phyloP scores from a whole-genome alignment of 2,113 vertebrate species.

The Thymallus thymallus region DNA sequence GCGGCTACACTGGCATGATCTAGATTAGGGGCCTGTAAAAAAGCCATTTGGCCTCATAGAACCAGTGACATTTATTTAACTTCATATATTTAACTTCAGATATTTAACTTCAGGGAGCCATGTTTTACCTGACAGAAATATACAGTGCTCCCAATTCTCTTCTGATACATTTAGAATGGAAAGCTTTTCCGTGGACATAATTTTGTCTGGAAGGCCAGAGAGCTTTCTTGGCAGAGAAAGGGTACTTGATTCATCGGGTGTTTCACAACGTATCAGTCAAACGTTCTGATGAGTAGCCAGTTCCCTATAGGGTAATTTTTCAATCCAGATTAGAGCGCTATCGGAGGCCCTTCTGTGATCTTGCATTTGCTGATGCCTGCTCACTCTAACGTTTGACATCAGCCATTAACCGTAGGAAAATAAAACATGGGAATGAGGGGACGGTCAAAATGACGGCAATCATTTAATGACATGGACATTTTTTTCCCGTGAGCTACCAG shows the following conservation, averaged over 20 bases:
- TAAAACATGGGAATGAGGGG: conserved; percentile 66
- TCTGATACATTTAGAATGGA: conserved; percentile 92
- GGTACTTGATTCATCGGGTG: conserved; percentile 93
- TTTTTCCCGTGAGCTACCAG: background rate
- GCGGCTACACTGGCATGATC: background rate
- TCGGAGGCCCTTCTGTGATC: conserved; percentile 83
- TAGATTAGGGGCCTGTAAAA: conserved; percentile 66
- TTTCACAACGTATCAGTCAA: conserved; percentile 93
- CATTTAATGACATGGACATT: background rate
- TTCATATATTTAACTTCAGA: conserved; percentile 76
- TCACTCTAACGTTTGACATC: conserved; percentile 82
- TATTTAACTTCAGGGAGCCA: conserved; percentile 71
- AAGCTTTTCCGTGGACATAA: conserved; percentile 87
- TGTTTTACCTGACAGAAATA: conserved; percentile 79
- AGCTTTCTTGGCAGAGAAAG: conserved; percentile 92
- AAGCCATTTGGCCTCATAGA: conserved; percentile 78
- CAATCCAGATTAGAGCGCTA: conserved; percentile 88
- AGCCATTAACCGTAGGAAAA: conserved; percentile 85
- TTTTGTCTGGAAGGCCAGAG: conserved; percentile 87
- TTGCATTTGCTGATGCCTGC: conserved; percentile 79
- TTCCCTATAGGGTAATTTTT: conserved; percentile 85
- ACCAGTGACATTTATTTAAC: conserved; percentile 83
- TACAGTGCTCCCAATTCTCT: conserved; percentile 93
- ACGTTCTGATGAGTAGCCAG: conserved; percentile 78
- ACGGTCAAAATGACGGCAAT: background rate